Percentiles rank a stretch among this genome's conserved stretches.
Conservation (phyloP, 2,113 vertebrate species). For the Artemisiospiza belli region DNA sequence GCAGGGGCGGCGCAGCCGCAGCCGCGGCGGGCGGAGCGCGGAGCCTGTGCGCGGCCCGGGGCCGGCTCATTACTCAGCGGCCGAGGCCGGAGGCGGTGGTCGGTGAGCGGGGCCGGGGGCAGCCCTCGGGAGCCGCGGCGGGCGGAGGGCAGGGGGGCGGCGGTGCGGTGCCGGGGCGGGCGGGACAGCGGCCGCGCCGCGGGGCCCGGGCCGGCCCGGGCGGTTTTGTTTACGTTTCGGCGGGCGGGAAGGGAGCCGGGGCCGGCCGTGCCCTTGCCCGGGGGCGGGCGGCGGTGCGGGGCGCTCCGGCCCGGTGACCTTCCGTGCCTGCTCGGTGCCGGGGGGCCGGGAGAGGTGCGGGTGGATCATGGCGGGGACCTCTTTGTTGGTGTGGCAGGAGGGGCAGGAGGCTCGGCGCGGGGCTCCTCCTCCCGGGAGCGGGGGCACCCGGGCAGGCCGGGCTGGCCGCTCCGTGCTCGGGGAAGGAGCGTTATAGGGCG, state of each 20-base stretch:
- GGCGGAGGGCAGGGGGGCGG: no score
- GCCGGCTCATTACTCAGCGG: no score
- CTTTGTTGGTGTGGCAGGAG: constrained; percentile 39
- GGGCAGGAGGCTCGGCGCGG: neutral
- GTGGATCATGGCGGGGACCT: constrained; percentile 26
- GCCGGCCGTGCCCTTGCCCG: no score
- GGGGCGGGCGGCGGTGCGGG: no score
- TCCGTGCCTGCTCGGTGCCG: neutral
- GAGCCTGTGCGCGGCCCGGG: no score
- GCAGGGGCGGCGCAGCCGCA: no score
- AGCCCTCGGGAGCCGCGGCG: no score
- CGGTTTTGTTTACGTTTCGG: constrained; percentile 25
- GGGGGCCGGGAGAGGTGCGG: neutral
- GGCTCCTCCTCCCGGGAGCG: neutral
- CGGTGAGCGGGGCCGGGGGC: no score
- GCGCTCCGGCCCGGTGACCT: neutral
- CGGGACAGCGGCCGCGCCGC: neutral
- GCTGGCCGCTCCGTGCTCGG: neutral
- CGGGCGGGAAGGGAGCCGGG: no score
- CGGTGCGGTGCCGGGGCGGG: neutral
- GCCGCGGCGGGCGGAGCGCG: no score
- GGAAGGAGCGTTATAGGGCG: neutral
- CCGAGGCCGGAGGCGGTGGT: no score
- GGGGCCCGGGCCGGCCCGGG: neutral
- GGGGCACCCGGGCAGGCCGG: neutral